Base-by-base conservation (phyloP, 2,797 vertebrate genomes). In the Tolypeutes matacus region DNA sequence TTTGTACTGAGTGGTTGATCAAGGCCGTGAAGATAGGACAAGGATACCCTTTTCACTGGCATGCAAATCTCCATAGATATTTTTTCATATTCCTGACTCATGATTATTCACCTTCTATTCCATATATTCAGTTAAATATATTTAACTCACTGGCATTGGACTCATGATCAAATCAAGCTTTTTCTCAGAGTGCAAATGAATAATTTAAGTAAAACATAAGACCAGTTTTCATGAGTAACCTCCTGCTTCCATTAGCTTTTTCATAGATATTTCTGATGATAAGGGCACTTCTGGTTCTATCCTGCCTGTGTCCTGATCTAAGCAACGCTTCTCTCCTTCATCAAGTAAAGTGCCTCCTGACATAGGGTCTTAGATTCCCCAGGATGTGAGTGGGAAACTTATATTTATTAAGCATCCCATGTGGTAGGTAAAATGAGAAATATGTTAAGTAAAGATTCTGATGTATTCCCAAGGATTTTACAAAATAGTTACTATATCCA, bases 271-370 rank as follows among this genome's bases (percentile, higher is more conserved):
- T 36, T 51, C 69, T 10, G 42, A 51, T 23, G 46, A 13, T 5
- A 5, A 3, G 4, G 25, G 20, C 27, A 8, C 15, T 67, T 81
- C 46, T n/a, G 15, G 25, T 20, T 42, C 12, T 3, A 21, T 5
- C 4, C 2, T 2, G 23, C 15, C 23, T 23, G 7, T 31, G 20
- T 34, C 56, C n/a, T 34, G 39, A 23, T 7, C 29, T 2, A 17
- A 4, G 1, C 0, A 2, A 62, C 1, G 0, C 20, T 18, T 3
- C 36, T 36, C 4, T 4, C 7, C 9, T 5, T n/a, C 4, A 81
- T 53, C 5, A 56, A 39, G 29, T 3, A 4, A 58, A 2, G 17
- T 17, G 7, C 9, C 2, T n/a, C 21, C 11, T 20, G 13, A 60
- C 15, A 18, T 2, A 12, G 18, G n/a, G 18, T 3, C 42, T 46